Evolutionary conservation across 1,140 invertebrate species (phyloP).

Genomic region (Aphelinus atriplicis): DNA sequence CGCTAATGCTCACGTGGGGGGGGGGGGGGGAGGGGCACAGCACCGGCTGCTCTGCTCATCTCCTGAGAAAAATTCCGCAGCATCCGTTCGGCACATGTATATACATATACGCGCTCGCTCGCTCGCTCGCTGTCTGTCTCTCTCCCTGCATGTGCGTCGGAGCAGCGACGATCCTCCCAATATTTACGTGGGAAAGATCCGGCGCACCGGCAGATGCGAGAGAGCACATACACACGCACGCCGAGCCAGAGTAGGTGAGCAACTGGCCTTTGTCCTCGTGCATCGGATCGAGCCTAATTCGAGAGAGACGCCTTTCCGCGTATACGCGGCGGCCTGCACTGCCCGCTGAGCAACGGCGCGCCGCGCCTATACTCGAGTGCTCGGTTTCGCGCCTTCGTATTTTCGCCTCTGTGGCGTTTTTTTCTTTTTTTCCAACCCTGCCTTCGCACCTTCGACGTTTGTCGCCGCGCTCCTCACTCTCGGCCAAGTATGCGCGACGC

Average conservation of each 20-base stretch:
- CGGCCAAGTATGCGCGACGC: too few relatives aligned
- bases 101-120: neutral
- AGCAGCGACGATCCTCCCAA: slow-evolving; percentile 48
- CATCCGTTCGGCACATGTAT: slow-evolving; percentile 25
- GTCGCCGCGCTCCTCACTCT: too few relatives aligned
- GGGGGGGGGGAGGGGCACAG: neutral
- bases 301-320: slow-evolving; percentile 34
- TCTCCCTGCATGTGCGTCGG: slow-evolving; percentile 26
- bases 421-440: slow-evolving; percentile 39
- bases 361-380: too few relatives aligned
- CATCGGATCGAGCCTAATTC: slow-evolving; percentile 57
- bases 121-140: slow-evolving; percentile 16
- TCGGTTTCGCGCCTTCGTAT: too few relatives aligned
- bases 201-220: slow-evolving; percentile 51
- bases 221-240: slow-evolving; percentile 20
- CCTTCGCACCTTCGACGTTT: too few relatives aligned
- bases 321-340: too few relatives aligned
- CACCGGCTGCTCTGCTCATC: slow-evolving; percentile 38
- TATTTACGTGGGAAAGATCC: slow-evolving; percentile 65
- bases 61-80: slow-evolving; percentile 40
- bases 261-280: slow-evolving; percentile 51
- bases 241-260: neutral
- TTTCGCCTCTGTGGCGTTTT: neutral
- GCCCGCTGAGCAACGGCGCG: too few relatives aligned
- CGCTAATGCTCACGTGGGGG: neutral